Percentiles rank a stretch among this genome's conserved stretches.
phyloP scores from a whole-genome alignment of 2,113 vertebrate species.

The Leucoraja erinaceus region DNA sequence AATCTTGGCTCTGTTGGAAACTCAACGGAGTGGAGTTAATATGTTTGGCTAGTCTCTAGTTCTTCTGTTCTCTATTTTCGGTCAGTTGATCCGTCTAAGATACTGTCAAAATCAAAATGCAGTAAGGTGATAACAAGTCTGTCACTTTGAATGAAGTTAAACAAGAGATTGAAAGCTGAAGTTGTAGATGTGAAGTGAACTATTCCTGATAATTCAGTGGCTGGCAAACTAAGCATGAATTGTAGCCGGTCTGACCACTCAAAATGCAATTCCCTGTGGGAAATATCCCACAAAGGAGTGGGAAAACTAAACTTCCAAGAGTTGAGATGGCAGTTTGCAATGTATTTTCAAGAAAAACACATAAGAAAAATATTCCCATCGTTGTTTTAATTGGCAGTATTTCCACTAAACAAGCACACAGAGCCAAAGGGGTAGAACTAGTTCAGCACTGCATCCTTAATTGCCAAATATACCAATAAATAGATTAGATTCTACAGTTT shows the following conservation, averaged over 20 bases:
- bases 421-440: background rate
- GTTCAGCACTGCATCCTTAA: background rate
- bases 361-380: background rate
- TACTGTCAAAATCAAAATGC: background rate
- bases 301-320: background rate
- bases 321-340: background rate
- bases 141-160: background rate
- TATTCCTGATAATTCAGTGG: background rate
- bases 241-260: background rate
- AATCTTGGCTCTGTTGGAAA: background rate
- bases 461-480: background rate
- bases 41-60: background rate
- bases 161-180: background rate
- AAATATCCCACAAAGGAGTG: background rate
- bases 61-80: background rate
- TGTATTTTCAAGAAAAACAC: too few species aligned
- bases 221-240: background rate
- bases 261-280: background rate
- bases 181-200: background rate
- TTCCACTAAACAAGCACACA: background rate
- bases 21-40: background rate
- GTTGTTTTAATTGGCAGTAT: background rate
- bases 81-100: background rate
- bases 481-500: background rate
- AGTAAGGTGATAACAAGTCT: background rate